Percentiles rank a stretch among this genome's conserved stretches.
Conservation (phyloP, 2,113 vertebrate genomes). For the Pseudorectes ferrugineus region DNA sequence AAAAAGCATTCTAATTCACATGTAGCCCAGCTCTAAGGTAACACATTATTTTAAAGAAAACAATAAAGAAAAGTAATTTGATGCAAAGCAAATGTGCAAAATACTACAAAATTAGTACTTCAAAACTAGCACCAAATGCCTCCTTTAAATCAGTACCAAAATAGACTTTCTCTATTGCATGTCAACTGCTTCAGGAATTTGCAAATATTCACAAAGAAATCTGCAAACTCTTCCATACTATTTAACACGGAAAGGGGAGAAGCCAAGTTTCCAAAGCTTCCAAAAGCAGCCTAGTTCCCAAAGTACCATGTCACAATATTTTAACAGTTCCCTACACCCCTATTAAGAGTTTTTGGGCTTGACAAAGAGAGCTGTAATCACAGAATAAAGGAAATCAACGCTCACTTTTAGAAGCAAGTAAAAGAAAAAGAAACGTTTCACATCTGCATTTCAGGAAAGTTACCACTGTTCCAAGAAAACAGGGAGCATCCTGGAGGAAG, state of each 20-base stretch:
- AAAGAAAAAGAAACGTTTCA: neutral
- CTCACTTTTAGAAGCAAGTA: neutral
- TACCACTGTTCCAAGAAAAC: neutral
- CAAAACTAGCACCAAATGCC: neutral
- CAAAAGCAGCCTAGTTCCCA: neutral
- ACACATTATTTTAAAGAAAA: neutral
- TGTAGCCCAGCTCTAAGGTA: constrained; percentile 8
- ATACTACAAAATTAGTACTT: neutral
- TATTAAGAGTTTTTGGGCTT: neutral
- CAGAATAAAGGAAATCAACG: neutral
- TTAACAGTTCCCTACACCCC: neutral
- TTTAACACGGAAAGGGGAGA: neutral
- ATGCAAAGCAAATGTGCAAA: neutral
- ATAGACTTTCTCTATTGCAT: neutral
- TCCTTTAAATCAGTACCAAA: constrained; percentile 35
- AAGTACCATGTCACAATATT: constrained; percentile 9
- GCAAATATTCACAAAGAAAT: constrained; percentile 63
- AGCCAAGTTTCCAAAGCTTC: neutral
- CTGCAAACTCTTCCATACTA: constrained; percentile 33
- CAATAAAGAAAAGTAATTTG: neutral
- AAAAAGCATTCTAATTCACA: constrained; percentile 27
- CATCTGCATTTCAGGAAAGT: neutral
- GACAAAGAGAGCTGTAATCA: neutral
- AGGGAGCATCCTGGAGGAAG: neutral
- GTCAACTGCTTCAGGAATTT: constrained; percentile 6